Percentiles rank a stretch among this genome's conserved stretches.
phyloP scores from a whole-genome alignment of 2,888 invertebrate species.

The Spicauda simplicius region DNA sequence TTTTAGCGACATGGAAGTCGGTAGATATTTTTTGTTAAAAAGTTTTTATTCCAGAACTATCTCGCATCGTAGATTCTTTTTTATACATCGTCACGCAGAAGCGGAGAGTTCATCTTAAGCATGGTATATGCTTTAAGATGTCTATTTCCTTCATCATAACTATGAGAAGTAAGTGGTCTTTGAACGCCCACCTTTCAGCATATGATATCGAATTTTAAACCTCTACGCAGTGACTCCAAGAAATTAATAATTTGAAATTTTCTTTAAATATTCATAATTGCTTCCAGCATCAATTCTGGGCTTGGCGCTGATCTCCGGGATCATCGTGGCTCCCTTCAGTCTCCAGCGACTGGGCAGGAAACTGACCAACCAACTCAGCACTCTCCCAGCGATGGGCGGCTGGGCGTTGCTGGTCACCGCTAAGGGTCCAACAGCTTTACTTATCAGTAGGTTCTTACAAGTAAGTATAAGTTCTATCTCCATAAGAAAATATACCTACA shows the following conservation, averaged over 20 bases:
- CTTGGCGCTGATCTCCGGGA: slow-evolving; percentile 84
- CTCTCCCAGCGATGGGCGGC: slow-evolving; percentile 79
- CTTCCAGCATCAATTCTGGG: slow-evolving; percentile 85
- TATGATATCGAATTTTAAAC: no score
- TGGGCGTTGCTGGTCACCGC: slow-evolving; percentile 84
- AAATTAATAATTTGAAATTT: not conserved
- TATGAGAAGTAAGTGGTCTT: no score
- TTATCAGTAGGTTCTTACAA: slow-evolving; percentile 65
- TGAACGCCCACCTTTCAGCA: no score
- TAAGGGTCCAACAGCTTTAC: slow-evolving; percentile 61
- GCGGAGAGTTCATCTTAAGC: no score
- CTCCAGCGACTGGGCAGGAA: slow-evolving; percentile 84
- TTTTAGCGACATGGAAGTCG: no score
- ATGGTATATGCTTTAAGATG: no score
- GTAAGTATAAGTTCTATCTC: not conserved
- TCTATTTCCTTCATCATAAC: no score
- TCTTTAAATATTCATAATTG: not conserved
- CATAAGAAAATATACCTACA: no score
- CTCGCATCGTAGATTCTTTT: no score
- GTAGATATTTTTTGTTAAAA: no score
- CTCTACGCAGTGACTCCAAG: not conserved
- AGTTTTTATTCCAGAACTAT: no score
- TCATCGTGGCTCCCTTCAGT: slow-evolving; percentile 79
- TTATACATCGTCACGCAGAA: no score
- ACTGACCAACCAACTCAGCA: slow-evolving; percentile 81